Evolutionary conservation across 2,113 vertebrate species (phyloP).

Genomic region (Eublepharis macularius): DNA sequence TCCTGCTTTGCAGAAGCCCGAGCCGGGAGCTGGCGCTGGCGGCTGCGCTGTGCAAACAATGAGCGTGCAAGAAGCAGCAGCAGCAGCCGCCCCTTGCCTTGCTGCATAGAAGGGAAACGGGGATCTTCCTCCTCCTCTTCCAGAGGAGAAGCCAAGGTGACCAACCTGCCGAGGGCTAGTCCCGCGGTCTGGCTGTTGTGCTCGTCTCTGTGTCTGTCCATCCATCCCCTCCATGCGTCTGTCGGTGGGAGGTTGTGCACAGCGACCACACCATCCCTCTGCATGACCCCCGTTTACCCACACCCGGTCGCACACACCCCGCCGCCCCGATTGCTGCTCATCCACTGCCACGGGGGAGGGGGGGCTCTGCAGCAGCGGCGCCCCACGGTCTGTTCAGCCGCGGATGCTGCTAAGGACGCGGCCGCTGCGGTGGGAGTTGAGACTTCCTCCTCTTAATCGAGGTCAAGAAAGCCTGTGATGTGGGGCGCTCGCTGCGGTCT

Average conservation of each 20-base stretch:
- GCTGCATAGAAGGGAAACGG: conserved; percentile 37
- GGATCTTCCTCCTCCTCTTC: neutral
- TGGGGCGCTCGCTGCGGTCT: neutral
- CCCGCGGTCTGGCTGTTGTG: neutral
- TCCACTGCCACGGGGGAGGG: neutral
- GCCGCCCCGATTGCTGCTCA: neutral
- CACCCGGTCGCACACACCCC: neutral
- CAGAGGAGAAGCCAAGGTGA: conserved; percentile 40
- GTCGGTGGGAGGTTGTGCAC: neutral
- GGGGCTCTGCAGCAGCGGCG: neutral
- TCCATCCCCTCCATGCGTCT: conserved; percentile 1
- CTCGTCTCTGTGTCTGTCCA: neutral
- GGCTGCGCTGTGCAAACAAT: conserved; percentile 16
- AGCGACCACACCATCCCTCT: neutral
- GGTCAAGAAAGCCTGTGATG: neutral
- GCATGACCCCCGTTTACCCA: no score
- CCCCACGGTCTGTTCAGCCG: neutral
- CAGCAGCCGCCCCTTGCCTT: neutral
- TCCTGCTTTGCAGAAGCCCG: neutral
- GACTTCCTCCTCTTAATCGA: neutral
- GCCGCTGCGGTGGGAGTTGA: neutral
- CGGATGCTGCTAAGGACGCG: neutral
- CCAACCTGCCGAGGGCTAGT: neutral
- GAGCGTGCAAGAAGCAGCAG: neutral
- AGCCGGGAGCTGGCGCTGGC: neutral